These are phyloP conservation scores for Tyrophagus putrescentiae DNA, from an alignment of 1,140 invertebrate genomes.

Conservation along the genomic window DNA sequence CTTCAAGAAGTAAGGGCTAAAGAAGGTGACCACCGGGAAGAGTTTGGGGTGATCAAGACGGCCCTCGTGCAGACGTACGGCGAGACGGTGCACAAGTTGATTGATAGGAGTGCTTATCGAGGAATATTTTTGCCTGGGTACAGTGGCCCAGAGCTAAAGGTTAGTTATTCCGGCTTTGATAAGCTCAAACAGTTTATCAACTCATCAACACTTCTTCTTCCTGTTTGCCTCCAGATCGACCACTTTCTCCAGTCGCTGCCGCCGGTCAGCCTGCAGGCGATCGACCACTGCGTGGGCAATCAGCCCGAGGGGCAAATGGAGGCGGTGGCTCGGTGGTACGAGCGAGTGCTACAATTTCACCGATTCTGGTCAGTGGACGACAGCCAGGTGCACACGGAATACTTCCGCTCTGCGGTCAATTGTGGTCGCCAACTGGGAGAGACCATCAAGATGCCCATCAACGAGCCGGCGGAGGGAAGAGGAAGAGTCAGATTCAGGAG, in stretches of 20 bases:
- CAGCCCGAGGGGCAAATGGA: constrained; percentile 86
- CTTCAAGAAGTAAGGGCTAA: constrained; percentile 66
- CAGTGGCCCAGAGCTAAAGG: constrained; percentile 33
- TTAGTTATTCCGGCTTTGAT: too few relatives aligned
- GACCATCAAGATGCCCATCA: constrained; percentile 95
- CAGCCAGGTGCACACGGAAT: constrained; percentile 85
- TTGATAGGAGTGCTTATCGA: constrained; percentile 69
- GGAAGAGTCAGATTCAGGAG: constrained; percentile 94
- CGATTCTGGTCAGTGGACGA: constrained; percentile 99
- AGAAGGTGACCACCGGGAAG: constrained; percentile 87
- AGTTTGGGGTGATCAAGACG: constrained; percentile 63
- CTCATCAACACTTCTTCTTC: too few relatives aligned
- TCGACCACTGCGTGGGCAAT: constrained; percentile 95
- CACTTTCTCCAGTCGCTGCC: constrained; percentile 49
- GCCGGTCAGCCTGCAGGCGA: constrained; percentile 58
- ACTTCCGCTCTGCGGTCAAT: constrained; percentile 85
- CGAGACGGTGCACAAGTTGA: constrained; percentile 79
- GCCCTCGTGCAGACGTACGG: constrained; percentile 89
- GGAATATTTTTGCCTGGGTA: constrained; percentile 84
- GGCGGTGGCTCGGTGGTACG: constrained; percentile 77
- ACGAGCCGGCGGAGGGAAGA: constrained; percentile 92
- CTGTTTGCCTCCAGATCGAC: too few relatives aligned
- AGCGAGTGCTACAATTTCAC: constrained; percentile 80
- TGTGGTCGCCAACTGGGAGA: constrained; percentile 96
- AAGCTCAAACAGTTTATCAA: too few relatives aligned